These are phyloP conservation scores for Drosophila picticornis DNA, from an alignment of 2,888 invertebrate genomes.

Conservation along the genomic window DNA sequence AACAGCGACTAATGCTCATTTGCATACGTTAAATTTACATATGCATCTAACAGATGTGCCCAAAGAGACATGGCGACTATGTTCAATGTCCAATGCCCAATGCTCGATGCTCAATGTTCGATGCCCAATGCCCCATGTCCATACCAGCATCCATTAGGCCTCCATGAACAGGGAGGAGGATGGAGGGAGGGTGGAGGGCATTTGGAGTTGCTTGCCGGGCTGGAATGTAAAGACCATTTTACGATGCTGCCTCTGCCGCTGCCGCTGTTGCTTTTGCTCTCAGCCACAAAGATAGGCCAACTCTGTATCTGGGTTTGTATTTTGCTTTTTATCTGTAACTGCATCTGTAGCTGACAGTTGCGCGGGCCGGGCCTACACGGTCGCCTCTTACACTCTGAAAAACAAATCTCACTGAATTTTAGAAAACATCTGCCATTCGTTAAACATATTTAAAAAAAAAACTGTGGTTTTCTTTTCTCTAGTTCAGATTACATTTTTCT, in stretches of 20 bases:
- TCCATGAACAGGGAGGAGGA: constrained; percentile 1
- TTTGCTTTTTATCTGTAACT: constrained; percentile 30
- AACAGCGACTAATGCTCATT: constrained; percentile 52
- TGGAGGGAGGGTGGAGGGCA: constrained; percentile 17
- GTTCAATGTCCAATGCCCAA: constrained; percentile 9
- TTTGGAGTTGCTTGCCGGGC: constrained; percentile 21
- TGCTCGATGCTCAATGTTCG: background rate
- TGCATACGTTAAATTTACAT: constrained; percentile 69
- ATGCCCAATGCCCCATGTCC: constrained; percentile 8
- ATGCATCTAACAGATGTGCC: constrained; percentile 62
- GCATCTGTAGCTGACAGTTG: constrained; percentile 24
- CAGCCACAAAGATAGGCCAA: constrained; percentile 8
- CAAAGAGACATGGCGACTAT: constrained; percentile 14
- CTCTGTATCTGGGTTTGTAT: constrained; percentile 17
- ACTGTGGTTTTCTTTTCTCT: background rate
- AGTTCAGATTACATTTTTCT: background rate
- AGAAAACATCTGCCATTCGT: background rate
- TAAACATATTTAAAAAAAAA: background rate
- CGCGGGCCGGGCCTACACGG: background rate
- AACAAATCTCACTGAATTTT: background rate
- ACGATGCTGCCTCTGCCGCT: constrained; percentile 33
- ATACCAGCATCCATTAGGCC: constrained; percentile 56
- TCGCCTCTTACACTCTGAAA: background rate
- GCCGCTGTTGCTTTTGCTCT: background rate
- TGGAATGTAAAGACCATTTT: constrained; percentile 57